A percentile compares a stretch with the other conserved stretches of the same genome.
Evolutionary conservation across 2,113 vertebrate genomes (phyloP).

Genomic region (Pterocles orientalis): DNA sequence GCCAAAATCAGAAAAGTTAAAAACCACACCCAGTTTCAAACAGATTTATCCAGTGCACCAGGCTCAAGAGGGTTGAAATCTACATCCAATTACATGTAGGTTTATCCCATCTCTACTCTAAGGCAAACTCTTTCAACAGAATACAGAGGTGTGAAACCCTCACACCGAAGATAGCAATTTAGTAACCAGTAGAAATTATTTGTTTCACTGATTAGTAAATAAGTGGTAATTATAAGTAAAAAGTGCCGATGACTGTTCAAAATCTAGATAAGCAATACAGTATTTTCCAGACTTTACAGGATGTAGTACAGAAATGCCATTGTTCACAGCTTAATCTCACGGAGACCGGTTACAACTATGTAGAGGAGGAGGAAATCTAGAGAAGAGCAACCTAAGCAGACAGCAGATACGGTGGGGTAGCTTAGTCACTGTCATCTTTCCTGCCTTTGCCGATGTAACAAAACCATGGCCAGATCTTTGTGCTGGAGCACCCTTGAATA

Average conservation of each 20-base stretch:
- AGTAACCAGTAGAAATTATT: neutral
- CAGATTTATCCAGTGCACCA: neutral
- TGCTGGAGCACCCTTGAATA: neutral
- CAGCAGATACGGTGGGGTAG: neutral
- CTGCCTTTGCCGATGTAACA: neutral
- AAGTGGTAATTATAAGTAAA: neutral
- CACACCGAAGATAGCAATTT: neutral
- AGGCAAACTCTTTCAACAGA: neutral
- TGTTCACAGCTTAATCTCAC: neutral
- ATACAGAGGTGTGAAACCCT: neutral
- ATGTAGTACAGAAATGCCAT: neutral
- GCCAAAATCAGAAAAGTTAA: neutral
- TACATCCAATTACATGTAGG: neutral
- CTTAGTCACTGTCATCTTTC: neutral
- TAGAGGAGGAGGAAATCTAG: neutral
- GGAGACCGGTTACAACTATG: neutral
- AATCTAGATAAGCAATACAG: neutral
- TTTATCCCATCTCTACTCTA: neutral
- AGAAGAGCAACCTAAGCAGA: neutral
- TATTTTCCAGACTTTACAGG: neutral
- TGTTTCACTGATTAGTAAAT: neutral
- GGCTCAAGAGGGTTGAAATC: neutral
- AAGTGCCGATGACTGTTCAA: neutral
- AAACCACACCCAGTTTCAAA: neutral
- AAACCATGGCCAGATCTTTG: neutral